Conservation (phyloP, 1,140 invertebrate genomes). For the Aphaenogaster rudis region DNA sequence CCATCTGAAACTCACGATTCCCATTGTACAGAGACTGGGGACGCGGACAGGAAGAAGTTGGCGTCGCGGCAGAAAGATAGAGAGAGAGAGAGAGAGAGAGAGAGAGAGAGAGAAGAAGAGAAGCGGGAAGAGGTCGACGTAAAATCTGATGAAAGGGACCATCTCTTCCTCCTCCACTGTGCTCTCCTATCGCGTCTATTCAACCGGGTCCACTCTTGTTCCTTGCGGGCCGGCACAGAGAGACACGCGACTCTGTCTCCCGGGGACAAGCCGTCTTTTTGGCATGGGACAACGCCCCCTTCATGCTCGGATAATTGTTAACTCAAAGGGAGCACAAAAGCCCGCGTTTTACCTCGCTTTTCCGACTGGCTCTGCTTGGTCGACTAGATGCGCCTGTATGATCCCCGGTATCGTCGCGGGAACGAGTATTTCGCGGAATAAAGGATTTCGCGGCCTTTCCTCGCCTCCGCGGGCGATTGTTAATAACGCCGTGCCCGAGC, state of each 20-base stretch:
- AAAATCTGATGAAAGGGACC: constrained; percentile 67
- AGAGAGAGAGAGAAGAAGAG: neutral
- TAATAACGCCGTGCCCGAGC: constrained; percentile 29
- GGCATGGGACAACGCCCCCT: constrained; percentile 56
- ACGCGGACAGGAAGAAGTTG: constrained; percentile 49
- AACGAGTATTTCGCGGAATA: constrained; percentile 52
- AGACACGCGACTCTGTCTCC: constrained; percentile 67
- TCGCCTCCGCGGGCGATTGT: constrained; percentile 10
- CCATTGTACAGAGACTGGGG: constrained; percentile 66
- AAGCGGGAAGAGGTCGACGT: constrained; percentile 43
- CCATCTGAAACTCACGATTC: constrained; percentile 67
- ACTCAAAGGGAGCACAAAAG: constrained; percentile 71
- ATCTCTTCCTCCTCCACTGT: constrained; percentile 27
- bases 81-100: neutral
- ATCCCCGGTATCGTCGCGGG: constrained; percentile 48
- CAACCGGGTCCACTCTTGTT: constrained; percentile 61
- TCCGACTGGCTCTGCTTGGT: neutral
- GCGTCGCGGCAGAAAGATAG: constrained; percentile 11
- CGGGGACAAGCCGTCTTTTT: constrained; percentile 63
- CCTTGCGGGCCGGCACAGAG: constrained; percentile 40
- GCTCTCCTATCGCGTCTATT: constrained; percentile 63
- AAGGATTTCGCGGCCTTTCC: constrained; percentile 36
- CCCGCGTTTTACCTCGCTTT: constrained; percentile 52
- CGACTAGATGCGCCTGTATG: constrained; percentile 54
- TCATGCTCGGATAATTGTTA: constrained; percentile 74